Evolutionary conservation across 2,888 invertebrate genomes (phyloP), one percentile per base, ranked within the genome.

Genomic region (Hyles lineata): DNA sequence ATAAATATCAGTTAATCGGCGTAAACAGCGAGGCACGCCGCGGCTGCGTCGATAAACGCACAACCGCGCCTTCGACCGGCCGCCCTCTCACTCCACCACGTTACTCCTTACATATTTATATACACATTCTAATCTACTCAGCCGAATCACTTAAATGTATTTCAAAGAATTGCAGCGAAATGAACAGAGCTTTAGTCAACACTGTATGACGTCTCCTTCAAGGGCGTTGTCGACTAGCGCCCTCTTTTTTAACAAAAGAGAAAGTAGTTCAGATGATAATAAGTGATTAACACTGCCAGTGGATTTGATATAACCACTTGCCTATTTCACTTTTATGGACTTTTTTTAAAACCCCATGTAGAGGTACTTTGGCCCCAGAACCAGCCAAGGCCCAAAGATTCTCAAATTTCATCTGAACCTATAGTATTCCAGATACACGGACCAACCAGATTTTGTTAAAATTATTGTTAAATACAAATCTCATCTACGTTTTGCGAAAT

Each of bases 1-100:
- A 81, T 73, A 85, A 55, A 86, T 89, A 84, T 78, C 75, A 80
- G 82, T 88, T 89, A 88, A 92, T 87, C 89, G 89, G 82, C 82
- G 84, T 82, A 86, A 85, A 87, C 84, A 85, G 79, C 78, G 77
- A 82, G 83, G 84, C 85, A 80, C 78, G 83, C 80, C 82, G 83
- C 79, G 85, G 80, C 86, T 84, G 85, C 87, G 85, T 88, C 89
- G 89, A 91, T 90, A 90, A 89, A 86, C 86, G 83, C 83, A 81
- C 82, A 84, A 81, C 83, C 82, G 85, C 86, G 83, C 83, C 85
- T 81, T 77, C 81, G 79, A 79, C 80, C 80, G 79, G 74, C 80
- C 81, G 78, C 79, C 77, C 80, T 81, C 82, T 81, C 67, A 52
- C 71, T 63, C 59, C 61, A 58, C 32, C 82, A 81, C 83, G 81